Conservation (phyloP, 1,140 invertebrate genomes). For the Onthophagus taurus region DNA sequence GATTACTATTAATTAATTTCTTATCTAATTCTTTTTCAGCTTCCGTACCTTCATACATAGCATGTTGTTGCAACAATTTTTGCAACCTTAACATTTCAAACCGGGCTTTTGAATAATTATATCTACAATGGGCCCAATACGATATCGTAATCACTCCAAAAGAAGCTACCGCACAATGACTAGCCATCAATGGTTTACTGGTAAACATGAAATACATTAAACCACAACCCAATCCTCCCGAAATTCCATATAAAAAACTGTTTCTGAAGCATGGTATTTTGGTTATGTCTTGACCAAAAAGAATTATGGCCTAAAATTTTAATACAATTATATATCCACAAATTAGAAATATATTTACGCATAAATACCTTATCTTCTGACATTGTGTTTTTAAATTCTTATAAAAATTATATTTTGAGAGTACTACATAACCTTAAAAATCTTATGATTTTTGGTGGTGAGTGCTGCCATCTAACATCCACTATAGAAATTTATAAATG, state of each 20-base stretch:
- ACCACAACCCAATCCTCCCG: constrained; percentile 44
- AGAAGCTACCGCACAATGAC: constrained; percentile 42
- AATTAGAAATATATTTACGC: neutral
- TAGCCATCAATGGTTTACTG: constrained; percentile 41
- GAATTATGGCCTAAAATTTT: constrained; percentile 31
- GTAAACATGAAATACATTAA: constrained; percentile 49
- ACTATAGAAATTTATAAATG: too few species aligned
- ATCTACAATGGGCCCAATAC: constrained; percentile 47
- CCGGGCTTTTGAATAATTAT: constrained; percentile 39
- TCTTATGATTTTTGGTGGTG: too few species aligned
- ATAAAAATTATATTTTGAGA: neutral
- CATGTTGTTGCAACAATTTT: constrained; percentile 33
- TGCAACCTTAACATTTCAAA: constrained; percentile 39
- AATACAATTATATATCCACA: neutral
- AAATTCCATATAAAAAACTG: constrained; percentile 51
- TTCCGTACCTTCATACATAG: constrained; percentile 36
- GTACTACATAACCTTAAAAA: constrained; percentile 1
- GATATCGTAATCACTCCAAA: constrained; percentile 43
- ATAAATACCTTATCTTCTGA: neutral
- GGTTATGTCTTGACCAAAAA: constrained; percentile 51
- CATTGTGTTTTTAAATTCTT: neutral
- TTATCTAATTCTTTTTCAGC: constrained; percentile 4
- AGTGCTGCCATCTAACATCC: too few species aligned
- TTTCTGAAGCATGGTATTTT: constrained; percentile 56
- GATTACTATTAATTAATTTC: neutral